Percentiles rank a stretch among this genome's conserved stretches.
Evolutionary conservation across 2,888 invertebrate genomes (phyloP).

Genomic region (Thereva unica): DNA sequence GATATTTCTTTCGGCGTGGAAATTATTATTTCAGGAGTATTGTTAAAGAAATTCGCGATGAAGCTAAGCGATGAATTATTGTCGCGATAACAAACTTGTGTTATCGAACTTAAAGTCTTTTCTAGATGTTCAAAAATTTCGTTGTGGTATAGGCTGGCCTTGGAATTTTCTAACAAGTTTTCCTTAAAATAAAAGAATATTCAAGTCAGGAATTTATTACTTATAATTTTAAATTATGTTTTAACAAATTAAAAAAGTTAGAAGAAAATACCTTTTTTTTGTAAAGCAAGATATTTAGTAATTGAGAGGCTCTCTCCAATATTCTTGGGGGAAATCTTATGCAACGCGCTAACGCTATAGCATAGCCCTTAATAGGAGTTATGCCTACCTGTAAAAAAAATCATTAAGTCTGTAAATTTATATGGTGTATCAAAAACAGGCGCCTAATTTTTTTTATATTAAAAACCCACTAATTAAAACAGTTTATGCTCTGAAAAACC

Average conservation of each 20-base stretch:
- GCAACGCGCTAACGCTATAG: constrained; percentile 42
- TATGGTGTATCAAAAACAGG: no score
- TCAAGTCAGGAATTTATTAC: not conserved
- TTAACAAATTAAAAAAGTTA: no score
- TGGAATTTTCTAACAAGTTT: not conserved
- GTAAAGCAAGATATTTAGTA: constrained; percentile 29
- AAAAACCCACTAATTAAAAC: no score
- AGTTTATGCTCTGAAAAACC: no score
- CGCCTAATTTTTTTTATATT: no score
- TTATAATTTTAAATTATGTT: no score
- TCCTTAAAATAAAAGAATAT: not conserved
- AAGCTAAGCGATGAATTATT: not conserved
- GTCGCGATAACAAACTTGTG: not conserved
- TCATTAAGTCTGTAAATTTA: not conserved
- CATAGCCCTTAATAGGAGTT: constrained; percentile 42
- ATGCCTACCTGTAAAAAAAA: constrained; percentile 38
- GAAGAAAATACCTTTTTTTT: constrained; percentile 19
- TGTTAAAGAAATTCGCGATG: constrained; percentile 25
- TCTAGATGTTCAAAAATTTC: constrained; percentile 9
- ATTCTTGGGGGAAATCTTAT: constrained; percentile 40
- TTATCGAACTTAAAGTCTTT: constrained; percentile 2
- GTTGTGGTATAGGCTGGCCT: constrained; percentile 7
- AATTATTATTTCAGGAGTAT: not conserved
- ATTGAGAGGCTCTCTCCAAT: constrained; percentile 40
- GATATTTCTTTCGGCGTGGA: constrained; percentile 1